Evolutionary conservation across 2,797 vertebrate genomes (phyloP), one percentile per base, ranked within the genome.

Genomic region (Platalea minor): DNA sequence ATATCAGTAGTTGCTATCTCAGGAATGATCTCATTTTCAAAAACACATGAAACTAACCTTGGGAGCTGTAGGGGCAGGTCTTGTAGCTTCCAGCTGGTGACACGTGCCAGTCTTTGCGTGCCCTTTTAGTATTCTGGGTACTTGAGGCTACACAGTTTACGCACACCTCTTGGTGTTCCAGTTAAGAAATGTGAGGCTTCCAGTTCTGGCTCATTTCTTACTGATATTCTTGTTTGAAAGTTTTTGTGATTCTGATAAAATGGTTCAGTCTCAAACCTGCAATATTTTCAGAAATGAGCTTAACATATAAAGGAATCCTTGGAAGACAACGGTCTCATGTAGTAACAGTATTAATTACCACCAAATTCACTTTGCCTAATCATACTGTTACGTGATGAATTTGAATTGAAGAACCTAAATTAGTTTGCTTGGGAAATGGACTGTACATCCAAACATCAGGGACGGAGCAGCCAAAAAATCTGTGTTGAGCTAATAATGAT

Each of bases 401-500:
- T 81, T 28, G 72, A 26, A 11, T 89, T 93, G 45, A 60, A 45
- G 43, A 74, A 54, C 29, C 13, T 64, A 11, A 80, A 57, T 5
- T 11, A 50, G 45, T 67, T 77, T 67, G 17, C 56, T 57, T 64
- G 56, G 60, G 79, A 75, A 68, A 41, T 65, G 25, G 17, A 9
- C 29, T 6, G 11, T 28, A 43, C 68, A 80, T 82, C 72, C 67
- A 89, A 72, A 75, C 46, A 75, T 20, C 53, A 80, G 33, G 60
- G 51, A 5, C 61, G 80, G 80, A 60, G 50, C 68, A 88, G 92
- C 81, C 91, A 92, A 51, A 95, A 69, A 59, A 23, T 2, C 7
- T 46, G n/a, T 88, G 68, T 90, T 85, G 70, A 93, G 74, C 61
- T 96, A 77, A 89, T 92, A 61, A 69, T 91, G 87, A 89, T 88